Base-by-base conservation (phyloP, 2,113 vertebrate genomes). In the Gobius niger region DNA sequence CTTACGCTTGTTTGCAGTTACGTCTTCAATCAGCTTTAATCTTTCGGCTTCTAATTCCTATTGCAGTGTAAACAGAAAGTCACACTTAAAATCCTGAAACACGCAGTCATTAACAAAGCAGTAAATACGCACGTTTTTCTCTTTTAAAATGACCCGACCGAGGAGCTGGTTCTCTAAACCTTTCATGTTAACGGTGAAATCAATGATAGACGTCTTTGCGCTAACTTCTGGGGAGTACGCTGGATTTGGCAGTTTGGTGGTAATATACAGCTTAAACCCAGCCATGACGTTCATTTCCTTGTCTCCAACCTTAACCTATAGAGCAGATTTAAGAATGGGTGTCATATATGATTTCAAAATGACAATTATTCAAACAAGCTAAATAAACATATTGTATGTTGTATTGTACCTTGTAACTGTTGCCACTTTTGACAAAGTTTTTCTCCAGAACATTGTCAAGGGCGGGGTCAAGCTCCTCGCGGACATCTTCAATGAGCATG, bases 11-110 rank as follows among this genome's bases (percentile, higher is more conserved):
- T 99, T 98, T 68, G 90, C 80, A 18, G 93, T 94, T 66, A 99
- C 95, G 49, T 96, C 94, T 85, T 97, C 94, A 74, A 97, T 88
- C 53, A 99, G 93, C 83, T 92, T 91, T 15, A 95, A 98, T 85
- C 96, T 92, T 88, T 98, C 96, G 87, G 95, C 96, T 83, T 99
- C 98, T 76, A 99, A 75, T 86, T 99, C 97, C 98, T 99, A 46
- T 11, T 16, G 9, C 47, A 18, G 24, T 34, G 24, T 2, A 76
- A 49, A 15, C 19, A 44, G 51, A 44, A 5, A 16, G 40, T 65
- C 65, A 15, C 14, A 64, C 13, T 12, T 41, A 59, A 15, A 7
- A 40, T 8, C 6, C 15, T 41, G 56, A 59, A 41, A 41, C 9
- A 9, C 9, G 24, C 12, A 52, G 7, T n/a, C 2, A 49, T 49